Evolutionary conservation across 2,113 vertebrate species (phyloP), one percentile per base, ranked within the genome.

Genomic region (Meriones unguiculatus): DNA sequence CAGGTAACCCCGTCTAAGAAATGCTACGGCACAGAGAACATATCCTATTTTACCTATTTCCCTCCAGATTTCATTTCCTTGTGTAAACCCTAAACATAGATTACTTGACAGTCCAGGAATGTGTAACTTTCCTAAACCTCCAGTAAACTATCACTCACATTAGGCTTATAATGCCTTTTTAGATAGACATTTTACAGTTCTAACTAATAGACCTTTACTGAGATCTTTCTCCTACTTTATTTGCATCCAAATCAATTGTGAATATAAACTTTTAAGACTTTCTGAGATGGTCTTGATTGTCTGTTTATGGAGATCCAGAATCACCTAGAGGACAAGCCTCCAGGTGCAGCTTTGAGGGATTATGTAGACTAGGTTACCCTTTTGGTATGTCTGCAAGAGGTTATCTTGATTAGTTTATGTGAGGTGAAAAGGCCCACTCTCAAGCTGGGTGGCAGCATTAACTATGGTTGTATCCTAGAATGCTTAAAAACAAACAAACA

Each of bases 201-300:
- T 22, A 95, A 87, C 2, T 11, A 4, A 4, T 84, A 11, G 5
- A 64, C 5, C 0, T 86, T 96, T 90, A 41, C 12, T 41, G 69
- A 86, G 38, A 89, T 82, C 50, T 90, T 76, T 93, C 77, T 73
- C 28, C 64, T 9, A 78, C 3, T 76, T 10, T 9, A 9, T 73
- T 50, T 15, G 64, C 6, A 91, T 87, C n/a, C n/a, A 90, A 65
- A 82, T 91, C 81, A 91, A 87, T 85, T 93, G 54, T 35, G 7
- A 32, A 94, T 9, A 41, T 25, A 64, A 86, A 62, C 2, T 93
- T 93, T 72, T 84, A 78, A 93, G 64, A 84, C 20, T 70, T 87
- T n/a, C 30, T 67, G 8, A 2, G 2, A 32, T 13, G 41, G 17
- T 69, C 10, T 67, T 67, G 15, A 30, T 65, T 50, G 10, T 32